phyloP scores from a whole-genome alignment of 2,888 invertebrate species.

The Blastobasis lacticolella region DNA sequence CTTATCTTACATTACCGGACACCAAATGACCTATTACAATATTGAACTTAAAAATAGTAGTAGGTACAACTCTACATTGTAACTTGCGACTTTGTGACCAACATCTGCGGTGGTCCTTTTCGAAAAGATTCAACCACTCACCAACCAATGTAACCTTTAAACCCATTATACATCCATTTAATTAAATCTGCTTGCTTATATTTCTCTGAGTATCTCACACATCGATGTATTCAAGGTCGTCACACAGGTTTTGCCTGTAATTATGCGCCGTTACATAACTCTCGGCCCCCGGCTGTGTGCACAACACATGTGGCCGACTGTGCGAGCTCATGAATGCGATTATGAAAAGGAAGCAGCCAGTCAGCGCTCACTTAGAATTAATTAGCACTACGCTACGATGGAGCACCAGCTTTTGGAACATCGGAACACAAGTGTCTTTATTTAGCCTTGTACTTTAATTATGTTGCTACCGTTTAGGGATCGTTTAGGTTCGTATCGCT shows the following conservation, averaged over 20 bases:
- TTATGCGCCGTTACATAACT: conserved; percentile 19
- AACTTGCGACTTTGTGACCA: no score
- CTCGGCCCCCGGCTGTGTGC: conserved; percentile 13
- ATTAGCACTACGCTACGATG: conserved; percentile 15
- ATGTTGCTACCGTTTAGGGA: background rate
- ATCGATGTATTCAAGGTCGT: conserved; percentile 26
- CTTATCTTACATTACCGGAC: no score
- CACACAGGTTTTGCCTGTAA: conserved; percentile 24
- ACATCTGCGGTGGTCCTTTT: no score
- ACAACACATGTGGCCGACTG: conserved; percentile 21
- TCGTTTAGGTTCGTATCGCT: background rate
- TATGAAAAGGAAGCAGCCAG: conserved; percentile 31
- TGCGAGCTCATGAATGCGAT: conserved; percentile 24
- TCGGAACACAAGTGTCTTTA: no score
- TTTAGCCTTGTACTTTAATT: background rate
- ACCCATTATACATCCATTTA: background rate
- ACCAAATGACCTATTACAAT: no score
- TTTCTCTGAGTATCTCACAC: background rate
- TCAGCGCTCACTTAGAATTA: conserved; percentile 29
- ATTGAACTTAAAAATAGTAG: no score
- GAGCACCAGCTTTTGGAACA: no score
- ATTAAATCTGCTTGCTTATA: background rate
- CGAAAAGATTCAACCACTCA: background rate
- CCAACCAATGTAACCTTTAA: background rate
- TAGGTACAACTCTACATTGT: no score